Evolutionary conservation across 2,113 vertebrate genomes (phyloP), one percentile per base, ranked within the genome.

Genomic region (Lucifuga dentata): DNA sequence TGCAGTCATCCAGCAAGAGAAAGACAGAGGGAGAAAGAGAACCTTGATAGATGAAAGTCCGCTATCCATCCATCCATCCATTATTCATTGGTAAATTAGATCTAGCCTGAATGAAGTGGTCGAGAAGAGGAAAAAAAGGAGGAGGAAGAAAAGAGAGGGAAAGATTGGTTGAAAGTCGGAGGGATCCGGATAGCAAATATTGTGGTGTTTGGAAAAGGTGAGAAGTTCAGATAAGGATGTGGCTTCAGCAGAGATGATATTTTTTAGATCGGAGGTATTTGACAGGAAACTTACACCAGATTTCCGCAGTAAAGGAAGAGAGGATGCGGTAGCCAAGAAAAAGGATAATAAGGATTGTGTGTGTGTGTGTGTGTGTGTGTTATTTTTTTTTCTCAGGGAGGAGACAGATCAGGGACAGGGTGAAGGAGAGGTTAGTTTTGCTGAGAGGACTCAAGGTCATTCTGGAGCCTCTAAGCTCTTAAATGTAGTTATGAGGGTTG

Each of bases 51-150:
- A 92, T 92, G 81, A 87, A 92, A 91, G 89, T 85, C 87, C 85
- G 73, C 87, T 26, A 68, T 83, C 77, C 64, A 59, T 84, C 49
- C 57, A 52, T 46, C 69, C 81, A 93, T 93, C 86, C 88, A 94
- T 94, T 92, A 94, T 94, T 93, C 88, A 93, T 93, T 52, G 49
- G 70, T 70, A 88, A 92, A 91, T 92, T 93, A 91, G 81, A 91
- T 89, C 83, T 83, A 39, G 88, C 77, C 77, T 88, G 86, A 86
- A 86, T 88, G 80, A 84, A 80, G 73, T 46, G 50, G 51, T 69
- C 53, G 58, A 51, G 72, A 29, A 59, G 11, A 73, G 49, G 58
- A 62, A 39, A 45, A 68, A 56, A 39, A 23, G 55, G n/a, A 4
- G 15, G 40, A 41, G 21, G 24, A 40, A 51, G 19, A 17, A 24